A percentile compares a stretch with the other conserved stretches of the same genome.
Evolutionary conservation across 2,797 vertebrate species (phyloP).

Genomic region (Decapterus maruadsi): DNA sequence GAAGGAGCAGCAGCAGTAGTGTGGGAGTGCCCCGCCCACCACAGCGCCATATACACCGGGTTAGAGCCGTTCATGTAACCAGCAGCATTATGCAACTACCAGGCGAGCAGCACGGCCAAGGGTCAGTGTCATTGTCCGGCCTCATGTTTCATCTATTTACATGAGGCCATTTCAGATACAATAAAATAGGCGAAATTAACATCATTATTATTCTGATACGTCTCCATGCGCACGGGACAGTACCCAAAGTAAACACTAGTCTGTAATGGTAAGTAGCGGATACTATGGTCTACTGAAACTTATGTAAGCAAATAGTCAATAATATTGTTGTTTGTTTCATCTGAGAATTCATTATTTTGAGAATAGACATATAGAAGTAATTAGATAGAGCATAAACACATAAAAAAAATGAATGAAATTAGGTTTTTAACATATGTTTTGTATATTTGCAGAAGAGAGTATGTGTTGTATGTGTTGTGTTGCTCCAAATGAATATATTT

Average conservation of each 20-base stretch:
- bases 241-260: not conserved
- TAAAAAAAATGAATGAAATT: not conserved
- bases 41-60: slow-evolving; percentile 29
- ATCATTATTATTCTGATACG: not conserved
- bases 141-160: not conserved
- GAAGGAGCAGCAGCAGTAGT: too few species aligned
- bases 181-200: accelerated
- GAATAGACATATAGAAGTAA: not conserved
- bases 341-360: not conserved
- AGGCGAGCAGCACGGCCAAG: not conserved
- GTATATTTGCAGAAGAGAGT: not conserved
- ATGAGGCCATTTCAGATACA: accelerated
- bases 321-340: not conserved
- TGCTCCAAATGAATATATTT: too few species aligned
- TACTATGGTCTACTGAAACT: not conserved
- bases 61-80: slow-evolving; percentile 44
- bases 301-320: not conserved
- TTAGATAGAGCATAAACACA: too few species aligned
- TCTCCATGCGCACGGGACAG: not conserved
- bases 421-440: not conserved
- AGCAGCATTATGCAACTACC: slow-evolving; percentile 41
- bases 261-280: not conserved
- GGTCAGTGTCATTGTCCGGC: not conserved
- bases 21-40: slow-evolving; percentile 80
- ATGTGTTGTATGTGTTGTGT: too few species aligned